Evolutionary conservation across 2,888 invertebrate genomes (phyloP).

Genomic region (Ectemnius lituratus): DNA sequence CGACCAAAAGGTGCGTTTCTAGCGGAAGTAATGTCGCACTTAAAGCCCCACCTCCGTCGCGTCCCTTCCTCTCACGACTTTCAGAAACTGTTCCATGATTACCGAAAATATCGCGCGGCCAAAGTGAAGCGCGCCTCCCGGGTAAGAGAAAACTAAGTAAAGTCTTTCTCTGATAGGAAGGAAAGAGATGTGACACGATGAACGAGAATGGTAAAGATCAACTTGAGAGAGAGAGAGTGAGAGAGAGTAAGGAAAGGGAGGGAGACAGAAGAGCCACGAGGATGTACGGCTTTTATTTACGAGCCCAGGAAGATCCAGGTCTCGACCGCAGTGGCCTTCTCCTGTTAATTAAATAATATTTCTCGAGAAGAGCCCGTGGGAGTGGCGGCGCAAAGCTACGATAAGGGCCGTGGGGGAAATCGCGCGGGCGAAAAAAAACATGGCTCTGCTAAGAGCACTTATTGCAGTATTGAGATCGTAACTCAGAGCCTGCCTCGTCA

Average conservation of each 20-base stretch:
- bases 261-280: conserved; percentile 8
- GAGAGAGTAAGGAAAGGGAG: neutral
- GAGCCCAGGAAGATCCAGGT: conserved; percentile 61
- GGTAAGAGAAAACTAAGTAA: neutral
- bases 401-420: conserved; percentile 52
- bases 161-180: conserved; percentile 1
- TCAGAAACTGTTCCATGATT: conserved; percentile 51
- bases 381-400: conserved; percentile 58
- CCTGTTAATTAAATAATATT: conserved; percentile 77
- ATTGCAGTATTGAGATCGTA: conserved; percentile 76
- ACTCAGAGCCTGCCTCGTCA: conserved; percentile 72
- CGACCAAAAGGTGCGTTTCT: conserved; percentile 71
- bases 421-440: conserved; percentile 60
- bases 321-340: conserved; percentile 55
- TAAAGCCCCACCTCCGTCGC: conserved; percentile 43
- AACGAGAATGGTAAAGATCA: neutral
- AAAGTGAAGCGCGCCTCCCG: conserved; percentile 20
- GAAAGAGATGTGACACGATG: neutral
- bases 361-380: conserved; percentile 66
- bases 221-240: conserved; percentile 1
- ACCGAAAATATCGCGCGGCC: conserved; percentile 58
- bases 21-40: conserved; percentile 70
- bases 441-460: conserved; percentile 72
- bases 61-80: conserved; percentile 3
- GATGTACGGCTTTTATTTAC: conserved; percentile 66